phyloP scores from a whole-genome alignment of 2,888 invertebrate species.

The Allacma fusca region DNA sequence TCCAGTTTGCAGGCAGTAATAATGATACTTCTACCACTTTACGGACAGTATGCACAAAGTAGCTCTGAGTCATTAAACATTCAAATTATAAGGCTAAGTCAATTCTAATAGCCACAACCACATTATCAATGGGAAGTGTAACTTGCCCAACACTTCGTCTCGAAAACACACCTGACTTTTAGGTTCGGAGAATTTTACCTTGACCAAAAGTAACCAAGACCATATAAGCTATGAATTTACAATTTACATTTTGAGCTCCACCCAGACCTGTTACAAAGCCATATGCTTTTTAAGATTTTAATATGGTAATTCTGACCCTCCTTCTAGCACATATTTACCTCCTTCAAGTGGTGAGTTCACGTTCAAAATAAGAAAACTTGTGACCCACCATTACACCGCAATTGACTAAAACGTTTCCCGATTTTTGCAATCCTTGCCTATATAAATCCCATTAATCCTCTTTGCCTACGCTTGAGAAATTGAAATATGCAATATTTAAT shows the following conservation, averaged over 20 bases:
- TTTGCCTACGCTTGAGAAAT: background rate
- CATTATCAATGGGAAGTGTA: too few species aligned
- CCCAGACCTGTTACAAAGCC: conserved; percentile 19
- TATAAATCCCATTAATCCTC: too few species aligned
- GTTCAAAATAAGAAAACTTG: background rate
- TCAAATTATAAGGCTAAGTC: too few species aligned
- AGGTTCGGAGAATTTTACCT: background rate
- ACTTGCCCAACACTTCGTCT: too few species aligned
- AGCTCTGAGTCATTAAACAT: too few species aligned
- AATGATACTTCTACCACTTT: too few species aligned
- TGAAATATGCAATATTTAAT: conserved; percentile 22
- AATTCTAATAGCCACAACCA: too few species aligned
- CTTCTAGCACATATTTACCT: background rate
- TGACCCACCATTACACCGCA: background rate
- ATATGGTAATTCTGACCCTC: background rate
- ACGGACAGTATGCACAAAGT: too few species aligned
- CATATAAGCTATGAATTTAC: conserved; percentile 6
- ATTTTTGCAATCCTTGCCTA: too few species aligned
- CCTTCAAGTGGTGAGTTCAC: background rate
- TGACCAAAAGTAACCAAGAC: conserved; percentile 14
- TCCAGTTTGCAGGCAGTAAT: too few species aligned
- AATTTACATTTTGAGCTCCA: conserved; percentile 15
- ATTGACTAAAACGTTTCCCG: too few species aligned
- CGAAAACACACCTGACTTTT: background rate
- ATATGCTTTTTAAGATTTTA: background rate